Percentiles rank a stretch among this genome's conserved stretches.
These are phyloP conservation scores for Phoebastria nigripes DNA, from an alignment of 2,797 vertebrate genomes.

Conservation along the genomic window DNA sequence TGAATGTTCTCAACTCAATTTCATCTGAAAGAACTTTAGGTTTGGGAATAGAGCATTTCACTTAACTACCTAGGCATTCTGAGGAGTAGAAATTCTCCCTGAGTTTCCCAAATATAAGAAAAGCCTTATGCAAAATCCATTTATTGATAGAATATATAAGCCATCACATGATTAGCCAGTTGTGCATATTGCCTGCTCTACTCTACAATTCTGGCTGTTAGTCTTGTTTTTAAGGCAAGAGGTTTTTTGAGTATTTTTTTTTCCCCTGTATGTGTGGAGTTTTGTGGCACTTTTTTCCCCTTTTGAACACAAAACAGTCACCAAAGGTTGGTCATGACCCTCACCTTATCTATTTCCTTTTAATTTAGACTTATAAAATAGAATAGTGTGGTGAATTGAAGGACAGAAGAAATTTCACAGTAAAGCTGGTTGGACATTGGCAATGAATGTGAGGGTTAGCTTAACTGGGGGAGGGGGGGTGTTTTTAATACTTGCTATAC, in stretches of 20 bases:
- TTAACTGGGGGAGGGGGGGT: not conserved
- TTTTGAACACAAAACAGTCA: not conserved
- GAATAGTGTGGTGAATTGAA: not conserved
- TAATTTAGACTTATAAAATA: not conserved
- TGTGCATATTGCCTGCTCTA: not conserved
- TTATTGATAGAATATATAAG: not conserved
- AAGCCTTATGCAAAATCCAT: not conserved
- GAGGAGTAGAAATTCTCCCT: not conserved
- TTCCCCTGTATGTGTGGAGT: fast-evolving
- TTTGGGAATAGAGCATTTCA: not conserved
- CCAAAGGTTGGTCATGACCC: not conserved
- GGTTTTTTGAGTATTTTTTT: not conserved
- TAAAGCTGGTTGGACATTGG: not conserved
- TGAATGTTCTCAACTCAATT: not conserved
- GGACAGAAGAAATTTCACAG: not conserved
- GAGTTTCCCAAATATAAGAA: not conserved
- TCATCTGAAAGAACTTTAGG: not conserved
- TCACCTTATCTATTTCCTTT: not conserved
- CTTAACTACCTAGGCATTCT: not conserved
- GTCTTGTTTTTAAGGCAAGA: not conserved
- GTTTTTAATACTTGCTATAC: not conserved
- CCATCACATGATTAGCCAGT: not conserved
- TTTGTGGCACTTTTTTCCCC: no score
- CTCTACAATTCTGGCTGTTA: not conserved
- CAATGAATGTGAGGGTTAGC: not conserved